Evolutionary conservation across 2,888 invertebrate genomes (phyloP), one percentile per base, ranked within the genome.

Genomic region (Cremastobaeus sp.): DNA sequence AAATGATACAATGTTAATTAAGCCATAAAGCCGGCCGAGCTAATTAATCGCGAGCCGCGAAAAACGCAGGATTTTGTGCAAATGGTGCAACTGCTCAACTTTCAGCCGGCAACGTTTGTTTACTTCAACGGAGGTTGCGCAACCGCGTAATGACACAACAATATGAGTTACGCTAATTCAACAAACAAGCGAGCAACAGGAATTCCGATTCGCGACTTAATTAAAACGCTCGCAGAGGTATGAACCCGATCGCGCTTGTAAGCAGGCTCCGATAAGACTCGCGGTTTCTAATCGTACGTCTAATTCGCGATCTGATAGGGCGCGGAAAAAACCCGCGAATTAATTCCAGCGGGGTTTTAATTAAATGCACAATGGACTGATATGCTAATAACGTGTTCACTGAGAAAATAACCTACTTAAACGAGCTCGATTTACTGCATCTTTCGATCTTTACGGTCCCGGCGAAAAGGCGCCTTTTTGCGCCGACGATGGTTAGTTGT

Each of bases 391-490:
- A 30, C 20, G 35, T 21, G 32, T 18, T 28, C 30, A 18, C 11
- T n/a, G 25, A 52, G 62, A 64, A 64, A 64, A 64, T 35, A 64
- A 47, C 52, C 62, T 52, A 64, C 62, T 64, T 64, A 34, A 25
- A 21, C 52, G 62, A 43, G 39, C 52, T 64, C 41, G 52, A 64
- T 52, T 64, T 60, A 30, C 20, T 21, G 3, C 15, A 25, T 4
- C 34, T 30, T 55, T 12, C 25, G 48, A 66, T 47, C 55, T 66
- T 55, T 55, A 15, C 12, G n/a, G n/a, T n/a, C n/a, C n/a, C n/a
- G n/a, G n/a, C n/a, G n/a, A n/a, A n/a, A n/a, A n/a, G n/a, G n/a
- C n/a, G n/a, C n/a, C n/a, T n/a, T n/a, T n/a, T n/a, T n/a, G n/a
- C n/a, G n/a, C n/a, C n/a, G n/a, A n/a, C n/a, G n/a, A n/a, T n/a